Percentiles rank a stretch among this genome's conserved stretches.
Evolutionary conservation across 1,140 invertebrate species (phyloP).

Genomic region (Lucilia cuprina): DNA sequence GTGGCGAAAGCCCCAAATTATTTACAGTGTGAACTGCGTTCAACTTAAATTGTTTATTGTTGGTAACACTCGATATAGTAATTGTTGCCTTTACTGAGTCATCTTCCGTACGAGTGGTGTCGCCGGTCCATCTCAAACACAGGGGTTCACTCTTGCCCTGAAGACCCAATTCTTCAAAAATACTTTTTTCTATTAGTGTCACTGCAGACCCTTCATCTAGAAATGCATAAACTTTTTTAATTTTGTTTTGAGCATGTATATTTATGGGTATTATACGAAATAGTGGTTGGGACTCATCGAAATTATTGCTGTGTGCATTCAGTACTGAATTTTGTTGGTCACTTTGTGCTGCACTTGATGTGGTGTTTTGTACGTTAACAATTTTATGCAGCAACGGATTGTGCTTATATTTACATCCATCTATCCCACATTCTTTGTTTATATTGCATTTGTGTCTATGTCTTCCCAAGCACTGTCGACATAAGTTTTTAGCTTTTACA

Average conservation of each 20-base stretch:
- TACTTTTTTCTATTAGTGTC: background rate
- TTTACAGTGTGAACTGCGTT: background rate
- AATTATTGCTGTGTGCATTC: background rate
- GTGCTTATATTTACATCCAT: constrained; percentile 22
- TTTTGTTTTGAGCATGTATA: background rate
- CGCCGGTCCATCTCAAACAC: constrained; percentile 23
- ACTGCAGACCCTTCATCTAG: constrained; percentile 15
- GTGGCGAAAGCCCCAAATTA: background rate
- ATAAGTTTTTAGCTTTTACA: constrained; percentile 22
- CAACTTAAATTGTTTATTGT: background rate
- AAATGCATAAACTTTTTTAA: background rate
- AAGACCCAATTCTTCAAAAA: background rate
- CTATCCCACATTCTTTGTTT: constrained; percentile 19
- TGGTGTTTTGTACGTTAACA: background rate
- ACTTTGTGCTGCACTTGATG: background rate
- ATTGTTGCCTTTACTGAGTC: background rate
- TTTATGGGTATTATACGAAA: constrained; percentile 25
- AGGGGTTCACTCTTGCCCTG: background rate
- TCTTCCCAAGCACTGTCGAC: background rate
- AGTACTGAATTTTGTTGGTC: background rate
- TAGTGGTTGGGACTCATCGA: background rate
- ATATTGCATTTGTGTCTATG: constrained; percentile 10
- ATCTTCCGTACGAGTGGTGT: background rate
- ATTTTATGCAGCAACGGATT: constrained; percentile 20
- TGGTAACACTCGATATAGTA: background rate